These are phyloP conservation scores for Macrostomum lignano DNA, from an alignment of 1,140 invertebrate genomes.

Conservation along the genomic window DNA sequence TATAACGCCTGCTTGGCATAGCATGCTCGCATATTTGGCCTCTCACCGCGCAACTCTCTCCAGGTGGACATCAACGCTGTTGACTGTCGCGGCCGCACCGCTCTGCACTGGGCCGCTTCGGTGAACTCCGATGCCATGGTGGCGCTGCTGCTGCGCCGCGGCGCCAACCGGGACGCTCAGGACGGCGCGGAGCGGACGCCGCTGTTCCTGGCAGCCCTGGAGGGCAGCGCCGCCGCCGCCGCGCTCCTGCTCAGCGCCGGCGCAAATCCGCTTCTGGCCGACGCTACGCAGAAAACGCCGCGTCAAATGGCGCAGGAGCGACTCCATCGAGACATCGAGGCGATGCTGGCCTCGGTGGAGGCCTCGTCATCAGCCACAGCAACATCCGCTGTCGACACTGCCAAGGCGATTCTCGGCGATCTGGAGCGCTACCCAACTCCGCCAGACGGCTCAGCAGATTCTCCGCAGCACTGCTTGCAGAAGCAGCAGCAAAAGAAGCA, in stretches of 20 bases:
- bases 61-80: conserved; percentile 2
- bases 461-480: too few relatives aligned
- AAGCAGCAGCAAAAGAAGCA: too few relatives aligned
- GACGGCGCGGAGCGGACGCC: conserved; percentile 1
- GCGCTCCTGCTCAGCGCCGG: neutral
- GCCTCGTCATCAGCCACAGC: too few relatives aligned
- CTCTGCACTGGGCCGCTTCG: conserved; percentile 2
- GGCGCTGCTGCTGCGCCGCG: neutral
- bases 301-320: neutral
- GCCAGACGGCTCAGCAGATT: too few relatives aligned
- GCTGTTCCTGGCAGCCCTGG: neutral
- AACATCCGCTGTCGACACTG: too few relatives aligned
- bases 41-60: too few relatives aligned
- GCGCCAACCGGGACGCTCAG: conserved; percentile 1
- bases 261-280: neutral
- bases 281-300: neutral
- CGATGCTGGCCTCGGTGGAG: too few relatives aligned
- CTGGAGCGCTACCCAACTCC: too few relatives aligned
- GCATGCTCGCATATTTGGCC: too few relatives aligned
- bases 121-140: neutral
- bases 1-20: too few relatives aligned
- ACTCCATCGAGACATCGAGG: too few relatives aligned
- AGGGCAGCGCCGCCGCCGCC: neutral
- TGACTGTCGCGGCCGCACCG: conserved; percentile 3
- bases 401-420: too few relatives aligned